A percentile compares a stretch with the other conserved stretches of the same genome.
Evolutionary conservation across 2,113 vertebrate genomes (phyloP).

Genomic region (Myocastor coypus): DNA sequence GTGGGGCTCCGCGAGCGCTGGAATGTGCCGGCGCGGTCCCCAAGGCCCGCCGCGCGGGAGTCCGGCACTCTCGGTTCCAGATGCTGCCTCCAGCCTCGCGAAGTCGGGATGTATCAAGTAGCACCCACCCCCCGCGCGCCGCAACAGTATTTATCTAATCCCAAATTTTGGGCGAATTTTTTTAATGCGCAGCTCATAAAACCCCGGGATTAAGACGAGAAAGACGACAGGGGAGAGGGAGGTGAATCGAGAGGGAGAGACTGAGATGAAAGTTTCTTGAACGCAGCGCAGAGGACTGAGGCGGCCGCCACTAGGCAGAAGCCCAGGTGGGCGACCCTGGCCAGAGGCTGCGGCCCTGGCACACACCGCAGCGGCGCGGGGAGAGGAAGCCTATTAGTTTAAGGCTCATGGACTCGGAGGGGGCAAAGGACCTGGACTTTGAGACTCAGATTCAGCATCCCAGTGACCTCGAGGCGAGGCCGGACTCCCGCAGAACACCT

Average conservation of each 20-base stretch:
- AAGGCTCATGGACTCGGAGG: neutral
- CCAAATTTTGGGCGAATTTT: constrained; percentile 94
- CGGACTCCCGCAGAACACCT: neutral
- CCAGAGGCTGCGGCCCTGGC: constrained; percentile 44
- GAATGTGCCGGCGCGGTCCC: constrained; percentile 75
- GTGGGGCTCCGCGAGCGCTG: constrained; percentile 54
- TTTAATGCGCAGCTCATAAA: constrained; percentile 94
- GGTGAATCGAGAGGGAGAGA: neutral
- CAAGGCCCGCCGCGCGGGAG: constrained; percentile 61
- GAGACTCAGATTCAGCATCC: neutral
- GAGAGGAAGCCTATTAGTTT: neutral
- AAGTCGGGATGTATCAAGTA: constrained; percentile 92
- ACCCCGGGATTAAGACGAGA: constrained; percentile 91
- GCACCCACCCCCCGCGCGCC: constrained; percentile 87
- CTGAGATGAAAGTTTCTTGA: constrained; percentile 77
- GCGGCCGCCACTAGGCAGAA: constrained; percentile 81
- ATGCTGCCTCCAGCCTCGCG: constrained; percentile 85
- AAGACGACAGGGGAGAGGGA: constrained; percentile 48
- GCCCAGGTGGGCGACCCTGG: constrained; percentile 71
- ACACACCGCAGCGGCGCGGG: neutral
- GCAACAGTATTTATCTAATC: constrained; percentile 96
- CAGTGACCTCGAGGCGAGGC: constrained; percentile 31
- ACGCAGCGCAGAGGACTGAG: constrained; percentile 81
- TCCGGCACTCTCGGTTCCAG: constrained; percentile 80
- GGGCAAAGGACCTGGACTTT: neutral